Evolutionary conservation across 1,140 invertebrate species (phyloP), one percentile per base, ranked within the genome.

Genomic region (Caenorhabditis latens): DNA sequence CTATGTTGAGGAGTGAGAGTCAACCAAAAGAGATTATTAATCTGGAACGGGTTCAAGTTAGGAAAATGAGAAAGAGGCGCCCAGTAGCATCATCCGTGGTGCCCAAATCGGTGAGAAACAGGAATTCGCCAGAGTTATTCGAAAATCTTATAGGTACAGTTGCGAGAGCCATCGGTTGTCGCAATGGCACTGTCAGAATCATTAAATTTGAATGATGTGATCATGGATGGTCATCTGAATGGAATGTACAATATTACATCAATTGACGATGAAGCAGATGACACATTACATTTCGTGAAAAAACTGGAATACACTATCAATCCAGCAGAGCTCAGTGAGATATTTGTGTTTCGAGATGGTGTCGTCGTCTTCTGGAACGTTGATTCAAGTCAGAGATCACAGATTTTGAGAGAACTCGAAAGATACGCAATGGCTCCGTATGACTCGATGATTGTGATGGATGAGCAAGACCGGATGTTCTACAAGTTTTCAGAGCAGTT

Each of bases 281-380:
- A 89, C 57, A 75, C 87, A 5, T 61, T 89, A 19, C 87, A 89
- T 43, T 53, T 89, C 11, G 63, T 84, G 24, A 87, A 87, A 55
- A 75, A 86, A 11, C 57, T 63, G 21, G 87, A 89, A 43, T 89
- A 89, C 83, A 87, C 71, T 2, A 87, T 89, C 42, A 84, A 89
- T 21, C 42, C 83, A 43, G 61, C 42, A 9, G 85, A 82, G 8
- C 32, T 89, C 24, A 84, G 79, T 46, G 88, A 89, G 46, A 67
- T 83, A n/a, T 89, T 89, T 32, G 71, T 89, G 32, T 89, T 89
- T 83, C 42, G 42, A 61, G 89, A 89, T 63, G 89, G 89, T 4
- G 89, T 89, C 8, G 79, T 89, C 7, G 88, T 89, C 32, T 89
- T 89, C 50, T 88, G 87, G 87, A 89, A 89, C 40, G 83, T 89